phyloP scores from a whole-genome alignment of 64 coral and sea anemone genomes.

The Dendronephthya gigantea region DNA sequence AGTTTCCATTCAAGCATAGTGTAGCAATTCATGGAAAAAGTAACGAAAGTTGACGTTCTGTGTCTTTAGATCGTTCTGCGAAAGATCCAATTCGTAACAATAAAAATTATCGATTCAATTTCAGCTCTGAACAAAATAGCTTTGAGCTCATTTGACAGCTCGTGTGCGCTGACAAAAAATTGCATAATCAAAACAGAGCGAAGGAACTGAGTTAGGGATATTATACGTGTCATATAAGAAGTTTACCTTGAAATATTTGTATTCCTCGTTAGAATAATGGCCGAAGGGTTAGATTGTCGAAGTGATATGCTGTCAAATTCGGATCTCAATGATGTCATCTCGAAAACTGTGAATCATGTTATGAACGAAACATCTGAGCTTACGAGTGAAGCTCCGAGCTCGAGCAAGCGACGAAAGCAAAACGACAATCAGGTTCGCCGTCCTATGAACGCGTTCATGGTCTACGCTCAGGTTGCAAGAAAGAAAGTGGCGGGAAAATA shows the following conservation, averaged over 20 bases:
- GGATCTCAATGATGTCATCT: neutral
- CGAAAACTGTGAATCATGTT: neutral
- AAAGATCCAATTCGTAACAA: neutral
- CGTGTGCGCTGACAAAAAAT: neutral
- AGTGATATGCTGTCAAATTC: neutral
- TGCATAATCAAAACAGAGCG: too few species aligned
- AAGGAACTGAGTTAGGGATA: too few species aligned
- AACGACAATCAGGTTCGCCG: neutral
- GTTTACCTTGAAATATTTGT: too few species aligned
- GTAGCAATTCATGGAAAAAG: too few species aligned
- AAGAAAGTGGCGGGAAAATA: neutral
- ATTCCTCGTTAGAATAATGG: too few species aligned
- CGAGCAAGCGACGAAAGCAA: neutral
- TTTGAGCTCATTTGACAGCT: neutral
- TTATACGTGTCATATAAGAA: too few species aligned
- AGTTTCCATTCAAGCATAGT: too few species aligned
- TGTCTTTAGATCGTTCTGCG: too few species aligned
- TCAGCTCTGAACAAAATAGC: neutral
- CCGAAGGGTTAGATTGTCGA: neutral
- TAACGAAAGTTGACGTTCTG: too few species aligned
- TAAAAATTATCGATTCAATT: neutral
- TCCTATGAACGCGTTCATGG: slow-evolving; percentile 14
- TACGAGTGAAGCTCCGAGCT: neutral
- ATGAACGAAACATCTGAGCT: neutral
- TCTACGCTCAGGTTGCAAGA: neutral